These are phyloP conservation scores for Phenganax marumi DNA, from an alignment of 92 coral and sea anemone species.

Conservation along the genomic window DNA sequence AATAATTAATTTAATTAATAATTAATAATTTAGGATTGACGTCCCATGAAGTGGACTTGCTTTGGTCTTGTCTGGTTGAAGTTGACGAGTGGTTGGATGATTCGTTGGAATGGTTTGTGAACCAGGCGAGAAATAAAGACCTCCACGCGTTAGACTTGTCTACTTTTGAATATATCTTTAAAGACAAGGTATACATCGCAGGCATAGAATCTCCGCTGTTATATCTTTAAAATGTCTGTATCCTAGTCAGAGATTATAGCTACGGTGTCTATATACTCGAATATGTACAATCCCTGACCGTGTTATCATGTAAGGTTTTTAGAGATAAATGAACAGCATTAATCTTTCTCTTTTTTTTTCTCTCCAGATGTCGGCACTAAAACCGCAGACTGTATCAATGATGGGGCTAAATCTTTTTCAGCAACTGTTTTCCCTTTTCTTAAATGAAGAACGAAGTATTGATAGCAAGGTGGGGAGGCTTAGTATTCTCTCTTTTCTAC, in stretches of 20 bases:
- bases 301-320: not conserved
- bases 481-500: not conserved
- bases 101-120: constrained; percentile 94
- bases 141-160: constrained; percentile 85
- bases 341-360: not conserved
- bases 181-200: constrained; percentile 68
- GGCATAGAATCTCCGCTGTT: not conserved
- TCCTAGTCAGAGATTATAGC: no score
- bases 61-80: constrained; percentile 87
- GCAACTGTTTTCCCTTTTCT: constrained; percentile 79
- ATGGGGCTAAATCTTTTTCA: constrained; percentile 86
- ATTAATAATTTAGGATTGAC: constrained; percentile 64
- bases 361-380: constrained; percentile 76
- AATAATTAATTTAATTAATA: no score
- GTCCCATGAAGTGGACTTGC: constrained; percentile 77
- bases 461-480: constrained; percentile 11
- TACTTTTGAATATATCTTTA: constrained; percentile 83
- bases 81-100: constrained; percentile 85
- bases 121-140: constrained; percentile 97
- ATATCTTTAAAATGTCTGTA: no score
- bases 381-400: constrained; percentile 85
- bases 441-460: constrained; percentile 30
- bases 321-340: not conserved
- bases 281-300: no score
- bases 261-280: no score